Base-by-base conservation (phyloP, 2,113 vertebrate genomes). In the Ivindomyrus marchei region DNA sequence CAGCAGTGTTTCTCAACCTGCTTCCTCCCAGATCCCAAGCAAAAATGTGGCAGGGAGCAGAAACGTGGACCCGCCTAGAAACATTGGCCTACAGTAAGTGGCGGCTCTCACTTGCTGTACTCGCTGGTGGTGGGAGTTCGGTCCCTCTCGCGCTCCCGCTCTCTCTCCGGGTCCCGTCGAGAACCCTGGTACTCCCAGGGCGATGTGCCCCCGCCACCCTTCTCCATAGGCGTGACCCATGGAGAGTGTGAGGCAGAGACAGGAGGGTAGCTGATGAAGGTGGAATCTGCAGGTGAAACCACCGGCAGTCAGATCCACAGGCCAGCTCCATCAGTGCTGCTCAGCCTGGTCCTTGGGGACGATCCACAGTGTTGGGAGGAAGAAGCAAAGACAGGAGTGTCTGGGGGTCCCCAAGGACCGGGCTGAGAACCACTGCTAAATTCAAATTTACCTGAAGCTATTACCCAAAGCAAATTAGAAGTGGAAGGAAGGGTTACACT, bases 131-230 rank as follows among this genome's bases (percentile, higher is more conserved):
- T 92, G 0, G 94, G 93, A 2, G 94, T 94, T 9, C 84, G 87
- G 42, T 91, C 91, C 56, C 91, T 89, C 47, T 96, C 96, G 0
- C 94, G 88, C 36, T 92, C 91, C 49, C 74, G 39, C 45, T 92
- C 91, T 6, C 90, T 70, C 31, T 91, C 90, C 7, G 88, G 15
- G 7, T 94, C 94, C 0, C 95, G 91, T 88, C 94, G 91, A 0
- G 95, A 93, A 89, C 93, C 93, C 0, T 94, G 94, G 89, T 95
- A 95, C 0, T 96, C 94, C 94, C 95, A 95, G 89, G 94, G 95
- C 52, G 93, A 92, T 87, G 90, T 92, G 86, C 92, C 92, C 50
- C 87, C 90, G 10, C 92, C 92, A 53, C 90, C 90, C 85, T 95
- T 96, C 53, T 95, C 94, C 89, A 94, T 90, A 0, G 93, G 91